phyloP scores from a whole-genome alignment of 2,113 vertebrate species.

The Strix uralensis region DNA sequence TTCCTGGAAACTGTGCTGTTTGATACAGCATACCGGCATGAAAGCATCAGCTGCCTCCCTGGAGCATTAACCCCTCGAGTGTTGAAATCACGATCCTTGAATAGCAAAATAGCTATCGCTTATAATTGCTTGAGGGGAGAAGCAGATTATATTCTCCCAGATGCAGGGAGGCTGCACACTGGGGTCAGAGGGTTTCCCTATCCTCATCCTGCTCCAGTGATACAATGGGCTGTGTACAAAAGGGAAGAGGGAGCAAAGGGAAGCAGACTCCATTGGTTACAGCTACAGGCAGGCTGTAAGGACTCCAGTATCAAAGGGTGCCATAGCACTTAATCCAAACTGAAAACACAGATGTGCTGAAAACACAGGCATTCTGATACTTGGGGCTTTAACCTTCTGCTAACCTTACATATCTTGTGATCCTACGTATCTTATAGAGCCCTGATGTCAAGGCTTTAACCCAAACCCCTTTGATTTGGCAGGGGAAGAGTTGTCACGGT shows the following conservation, averaged over 20 bases:
- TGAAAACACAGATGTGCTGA: neutral
- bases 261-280: neutral
- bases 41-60: constrained; percentile 63
- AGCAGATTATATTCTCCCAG: neutral
- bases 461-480: neutral
- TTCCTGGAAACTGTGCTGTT: constrained; percentile 64
- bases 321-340: neutral
- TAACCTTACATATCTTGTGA: neutral
- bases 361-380: neutral
- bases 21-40: constrained; percentile 43
- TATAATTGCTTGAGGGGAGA: constrained; percentile 45
- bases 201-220: neutral
- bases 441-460: neutral
- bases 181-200: neutral
- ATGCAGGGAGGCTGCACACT: neutral
- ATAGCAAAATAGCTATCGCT: constrained; percentile 37
- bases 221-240: neutral
- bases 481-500: neutral
- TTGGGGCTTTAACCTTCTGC: neutral
- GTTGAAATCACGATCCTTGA: constrained; percentile 39
- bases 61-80: constrained; percentile 59
- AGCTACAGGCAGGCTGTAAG: neutral
- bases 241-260: neutral
- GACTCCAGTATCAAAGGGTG: neutral
- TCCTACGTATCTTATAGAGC: neutral